Conservation (phyloP, 2,797 vertebrate species). For the Apogon talboti region DNA sequence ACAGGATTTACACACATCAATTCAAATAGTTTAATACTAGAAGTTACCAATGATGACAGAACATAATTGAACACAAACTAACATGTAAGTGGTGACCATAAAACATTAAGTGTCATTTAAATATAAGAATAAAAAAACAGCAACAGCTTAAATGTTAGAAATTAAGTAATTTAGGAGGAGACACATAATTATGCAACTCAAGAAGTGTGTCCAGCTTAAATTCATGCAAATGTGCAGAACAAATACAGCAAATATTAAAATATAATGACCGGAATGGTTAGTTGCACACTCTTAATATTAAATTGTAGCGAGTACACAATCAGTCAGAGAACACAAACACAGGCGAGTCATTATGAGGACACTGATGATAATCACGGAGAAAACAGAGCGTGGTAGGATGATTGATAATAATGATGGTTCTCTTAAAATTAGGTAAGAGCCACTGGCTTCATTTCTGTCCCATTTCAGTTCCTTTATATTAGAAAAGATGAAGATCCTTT, state of each 20-base stretch:
- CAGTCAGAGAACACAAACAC: constrained; percentile 1
- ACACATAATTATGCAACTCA: background rate
- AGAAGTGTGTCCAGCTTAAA: background rate
- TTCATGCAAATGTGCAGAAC: background rate
- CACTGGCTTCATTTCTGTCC: background rate
- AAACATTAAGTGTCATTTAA: background rate
- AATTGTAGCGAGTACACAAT: background rate
- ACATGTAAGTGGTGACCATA: background rate
- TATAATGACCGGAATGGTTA: background rate
- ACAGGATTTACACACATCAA: too few relatives aligned
- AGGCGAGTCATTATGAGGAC: constrained; percentile 18
- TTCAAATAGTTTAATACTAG: too few relatives aligned
- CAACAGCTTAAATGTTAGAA: too few relatives aligned
- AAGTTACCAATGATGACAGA: too few relatives aligned
- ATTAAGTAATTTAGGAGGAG: background rate
- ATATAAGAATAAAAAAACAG: background rate
- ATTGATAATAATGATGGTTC: constrained; percentile 41
- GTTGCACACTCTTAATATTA: background rate
- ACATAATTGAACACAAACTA: background rate
- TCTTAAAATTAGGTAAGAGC: constrained; percentile 37
- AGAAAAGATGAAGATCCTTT: constrained; percentile 25
- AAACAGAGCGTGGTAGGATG: constrained; percentile 33
- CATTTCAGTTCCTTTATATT: constrained; percentile 43
- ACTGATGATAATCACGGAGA: constrained; percentile 34
- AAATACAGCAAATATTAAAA: background rate